phyloP scores from a whole-genome alignment of 2,113 vertebrate genomes.

The Zapornia atra region DNA sequence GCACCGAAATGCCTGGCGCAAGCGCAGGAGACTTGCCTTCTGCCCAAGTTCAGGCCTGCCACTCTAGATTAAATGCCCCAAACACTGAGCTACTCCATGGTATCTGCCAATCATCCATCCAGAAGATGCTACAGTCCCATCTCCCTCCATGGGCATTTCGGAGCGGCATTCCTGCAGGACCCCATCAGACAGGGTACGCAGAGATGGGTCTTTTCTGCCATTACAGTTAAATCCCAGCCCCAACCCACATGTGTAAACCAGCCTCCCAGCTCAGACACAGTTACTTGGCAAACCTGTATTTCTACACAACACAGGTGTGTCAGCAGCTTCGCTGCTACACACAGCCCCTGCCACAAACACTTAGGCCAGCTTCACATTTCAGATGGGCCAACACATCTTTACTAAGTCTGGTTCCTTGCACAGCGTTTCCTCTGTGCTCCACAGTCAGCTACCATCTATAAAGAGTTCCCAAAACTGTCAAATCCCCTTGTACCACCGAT shows the following conservation, averaged over 20 bases:
- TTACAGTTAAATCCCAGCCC: not conserved
- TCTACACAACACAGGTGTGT: not conserved
- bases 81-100: not conserved
- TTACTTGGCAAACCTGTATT: not conserved
- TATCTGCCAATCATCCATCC: no score
- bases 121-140: not conserved
- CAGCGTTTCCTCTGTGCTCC: not conserved
- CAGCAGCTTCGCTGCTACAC: not conserved
- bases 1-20: fast-evolving
- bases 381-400: not conserved
- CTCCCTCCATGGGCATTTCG: not conserved
- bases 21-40: not conserved
- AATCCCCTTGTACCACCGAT: not conserved
- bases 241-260: not conserved
- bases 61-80: not conserved
- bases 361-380: not conserved
- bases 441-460: not conserved
- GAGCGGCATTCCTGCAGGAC: not conserved
- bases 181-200: not conserved
- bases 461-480: not conserved
- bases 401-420: not conserved
- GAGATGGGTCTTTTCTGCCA: not conserved
- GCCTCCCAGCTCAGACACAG: not conserved
- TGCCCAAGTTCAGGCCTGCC: not conserved
- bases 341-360: not conserved